phyloP scores from a whole-genome alignment of 2,888 invertebrate species.

The Epirrhoe tristata region DNA sequence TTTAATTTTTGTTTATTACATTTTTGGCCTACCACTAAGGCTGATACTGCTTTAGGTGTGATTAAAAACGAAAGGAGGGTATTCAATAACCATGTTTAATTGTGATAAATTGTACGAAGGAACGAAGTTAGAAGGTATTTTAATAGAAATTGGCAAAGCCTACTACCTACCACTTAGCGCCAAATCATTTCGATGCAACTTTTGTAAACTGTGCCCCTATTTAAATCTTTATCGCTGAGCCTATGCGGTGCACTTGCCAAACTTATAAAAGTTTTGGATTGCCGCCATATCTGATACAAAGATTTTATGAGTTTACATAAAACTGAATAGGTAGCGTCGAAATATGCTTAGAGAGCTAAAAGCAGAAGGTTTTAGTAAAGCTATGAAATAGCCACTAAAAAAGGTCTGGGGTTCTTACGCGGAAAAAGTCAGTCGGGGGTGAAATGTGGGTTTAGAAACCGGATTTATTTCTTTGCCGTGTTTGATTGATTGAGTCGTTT shows the following conservation, averaged over 20 bases:
- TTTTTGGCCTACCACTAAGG: too few relatives aligned
- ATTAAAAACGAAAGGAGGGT: too few relatives aligned
- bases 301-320: constrained; percentile 42
- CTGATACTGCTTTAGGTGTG: too few relatives aligned
- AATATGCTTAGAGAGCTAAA: constrained; percentile 29
- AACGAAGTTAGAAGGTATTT: too few relatives aligned
- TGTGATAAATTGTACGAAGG: too few relatives aligned
- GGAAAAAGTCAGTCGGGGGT: constrained; percentile 17
- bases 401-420: constrained; percentile 10
- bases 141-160: constrained; percentile 1
- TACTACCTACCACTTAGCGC: constrained; percentile 8
- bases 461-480: constrained; percentile 14
- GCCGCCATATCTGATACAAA: constrained; percentile 44
- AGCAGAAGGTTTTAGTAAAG: constrained; percentile 20
- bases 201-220: constrained; percentile 20
- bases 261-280: constrained; percentile 41
- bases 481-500: constrained; percentile 10
- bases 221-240: constrained; percentile 18
- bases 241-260: constrained; percentile 33
- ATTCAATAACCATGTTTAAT: too few relatives aligned
- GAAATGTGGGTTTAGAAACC: constrained; percentile 7
- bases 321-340: constrained; percentile 37
- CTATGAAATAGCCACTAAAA: constrained; percentile 27
- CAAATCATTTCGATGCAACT: constrained; percentile 19
- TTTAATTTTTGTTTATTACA: too few relatives aligned